Percentiles rank a stretch among this genome's conserved stretches.
Conservation (phyloP, 2,888 invertebrate species). For the Drosophila mayaguana region DNA sequence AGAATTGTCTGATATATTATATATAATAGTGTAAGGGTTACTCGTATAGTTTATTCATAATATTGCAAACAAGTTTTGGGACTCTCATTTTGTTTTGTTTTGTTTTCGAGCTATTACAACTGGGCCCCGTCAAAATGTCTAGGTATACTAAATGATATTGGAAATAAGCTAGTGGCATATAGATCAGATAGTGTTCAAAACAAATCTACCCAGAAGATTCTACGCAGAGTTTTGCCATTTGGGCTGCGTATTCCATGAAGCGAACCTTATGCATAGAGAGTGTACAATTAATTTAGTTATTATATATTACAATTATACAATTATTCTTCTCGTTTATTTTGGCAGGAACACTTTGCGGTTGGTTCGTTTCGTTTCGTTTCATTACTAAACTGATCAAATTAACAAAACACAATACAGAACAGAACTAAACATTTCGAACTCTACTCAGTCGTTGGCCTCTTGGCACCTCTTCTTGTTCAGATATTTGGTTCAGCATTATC, state of each 20-base stretch:
- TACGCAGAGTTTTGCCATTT: background rate
- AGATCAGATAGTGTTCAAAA: slow-evolving; percentile 21
- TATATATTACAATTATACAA: slow-evolving; percentile 23
- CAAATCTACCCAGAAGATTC: slow-evolving; percentile 4
- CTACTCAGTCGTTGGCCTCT: slow-evolving; percentile 46
- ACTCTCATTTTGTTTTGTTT: slow-evolving; percentile 14
- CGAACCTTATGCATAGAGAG: slow-evolving; percentile 5
- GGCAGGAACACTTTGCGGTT: slow-evolving; percentile 66
- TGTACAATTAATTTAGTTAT: slow-evolving; percentile 31
- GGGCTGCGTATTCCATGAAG: background rate
- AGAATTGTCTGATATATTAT: slow-evolving; percentile 35
- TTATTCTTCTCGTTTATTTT: slow-evolving; percentile 18
- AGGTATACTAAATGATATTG: slow-evolving; percentile 23
- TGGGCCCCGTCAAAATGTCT: slow-evolving; percentile 24
- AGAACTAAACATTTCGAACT: slow-evolving; percentile 31
- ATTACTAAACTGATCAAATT: slow-evolving; percentile 42
- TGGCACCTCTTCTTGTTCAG: slow-evolving; percentile 35
- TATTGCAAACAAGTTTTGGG: slow-evolving; percentile 58
- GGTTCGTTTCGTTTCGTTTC: slow-evolving; percentile 40
- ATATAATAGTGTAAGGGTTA: slow-evolving; percentile 31
- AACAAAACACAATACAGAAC: slow-evolving; percentile 53
- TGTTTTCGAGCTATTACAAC: slow-evolving; percentile 34
- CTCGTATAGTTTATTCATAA: slow-evolving; percentile 51
- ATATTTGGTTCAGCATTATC: slow-evolving; percentile 50
- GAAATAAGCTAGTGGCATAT: slow-evolving; percentile 9